phyloP scores from a whole-genome alignment of 2,888 invertebrate species.

The Nymphalis c-album region DNA sequence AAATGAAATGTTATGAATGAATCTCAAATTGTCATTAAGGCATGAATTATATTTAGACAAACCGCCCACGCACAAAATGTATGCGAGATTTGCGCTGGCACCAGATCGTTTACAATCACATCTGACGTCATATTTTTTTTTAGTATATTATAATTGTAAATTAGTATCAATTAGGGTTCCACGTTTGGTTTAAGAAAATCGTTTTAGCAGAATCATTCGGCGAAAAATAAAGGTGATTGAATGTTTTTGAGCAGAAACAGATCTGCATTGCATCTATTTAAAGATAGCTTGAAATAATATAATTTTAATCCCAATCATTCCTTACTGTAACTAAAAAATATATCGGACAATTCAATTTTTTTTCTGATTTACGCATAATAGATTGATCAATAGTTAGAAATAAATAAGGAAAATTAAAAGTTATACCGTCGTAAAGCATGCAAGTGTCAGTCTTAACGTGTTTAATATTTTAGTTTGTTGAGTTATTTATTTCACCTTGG shows the following conservation, averaged over 20 bases:
- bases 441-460: conserved; percentile 2
- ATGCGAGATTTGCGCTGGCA: conserved; percentile 41
- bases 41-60: conserved; percentile 46
- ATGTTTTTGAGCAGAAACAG: conserved; percentile 23
- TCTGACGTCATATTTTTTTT: conserved; percentile 23
- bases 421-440: conserved; percentile 7
- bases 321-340: neutral
- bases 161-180: neutral
- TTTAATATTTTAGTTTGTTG: conserved; percentile 25
- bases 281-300: conserved; percentile 26
- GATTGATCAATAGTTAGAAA: neutral
- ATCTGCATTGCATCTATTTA: conserved; percentile 23
- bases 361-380: neutral
- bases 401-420: conserved; percentile 9
- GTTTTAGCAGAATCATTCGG: neutral
- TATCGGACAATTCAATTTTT: too few species aligned
- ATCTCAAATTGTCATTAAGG: conserved; percentile 44
- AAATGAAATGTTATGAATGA: conserved; percentile 35
- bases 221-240: neutral
- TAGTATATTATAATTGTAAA: conserved; percentile 1
- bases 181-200: neutral
- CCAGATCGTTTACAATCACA: conserved; percentile 33
- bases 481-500: conserved; percentile 53
- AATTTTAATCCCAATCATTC: neutral
- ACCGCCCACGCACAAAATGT: conserved; percentile 38